Evolutionary conservation across 2,888 invertebrate species (phyloP).

Genomic region (Caenorhabditis auriculariae): DNA sequence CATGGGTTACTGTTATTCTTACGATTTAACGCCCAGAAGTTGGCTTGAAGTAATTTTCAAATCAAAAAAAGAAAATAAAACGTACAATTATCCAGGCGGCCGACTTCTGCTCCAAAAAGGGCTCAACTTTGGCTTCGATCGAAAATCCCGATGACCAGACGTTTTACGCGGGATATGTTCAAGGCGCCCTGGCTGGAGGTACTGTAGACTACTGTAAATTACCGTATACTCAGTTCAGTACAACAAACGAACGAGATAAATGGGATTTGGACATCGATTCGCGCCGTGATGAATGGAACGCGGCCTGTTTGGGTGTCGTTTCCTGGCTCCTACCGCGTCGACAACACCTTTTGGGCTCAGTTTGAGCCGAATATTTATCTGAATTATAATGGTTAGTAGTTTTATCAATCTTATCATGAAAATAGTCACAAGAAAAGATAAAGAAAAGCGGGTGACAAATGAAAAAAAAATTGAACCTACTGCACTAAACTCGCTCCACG

Average conservation of each 20-base stretch:
- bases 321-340: conserved; percentile 32
- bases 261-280: conserved; percentile 38
- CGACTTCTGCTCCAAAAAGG: conserved; percentile 15
- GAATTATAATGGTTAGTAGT: conserved; percentile 30
- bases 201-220: no score
- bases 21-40: conserved; percentile 7
- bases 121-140: conserved; percentile 4
- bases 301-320: conserved; percentile 34
- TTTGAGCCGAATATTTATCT: conserved; percentile 41
- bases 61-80: no score
- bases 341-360: conserved; percentile 31
- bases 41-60: conserved; percentile 26
- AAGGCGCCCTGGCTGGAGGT: conserved; percentile 7
- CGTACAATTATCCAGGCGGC: conserved; percentile 10
- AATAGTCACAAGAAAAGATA: no score
- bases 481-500: no score
- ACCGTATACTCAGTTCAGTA: no score
- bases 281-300: conserved; percentile 32
- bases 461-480: no score
- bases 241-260: no score
- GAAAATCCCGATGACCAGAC: conserved; percentile 23
- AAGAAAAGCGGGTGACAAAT: no score
- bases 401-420: no score
- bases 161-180: conserved; percentile 28
- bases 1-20: conserved; percentile 22